Evolutionary conservation across 1,140 invertebrate species (phyloP), one percentile per base, ranked within the genome.

Genomic region (Macrostomum lignano): DNA sequence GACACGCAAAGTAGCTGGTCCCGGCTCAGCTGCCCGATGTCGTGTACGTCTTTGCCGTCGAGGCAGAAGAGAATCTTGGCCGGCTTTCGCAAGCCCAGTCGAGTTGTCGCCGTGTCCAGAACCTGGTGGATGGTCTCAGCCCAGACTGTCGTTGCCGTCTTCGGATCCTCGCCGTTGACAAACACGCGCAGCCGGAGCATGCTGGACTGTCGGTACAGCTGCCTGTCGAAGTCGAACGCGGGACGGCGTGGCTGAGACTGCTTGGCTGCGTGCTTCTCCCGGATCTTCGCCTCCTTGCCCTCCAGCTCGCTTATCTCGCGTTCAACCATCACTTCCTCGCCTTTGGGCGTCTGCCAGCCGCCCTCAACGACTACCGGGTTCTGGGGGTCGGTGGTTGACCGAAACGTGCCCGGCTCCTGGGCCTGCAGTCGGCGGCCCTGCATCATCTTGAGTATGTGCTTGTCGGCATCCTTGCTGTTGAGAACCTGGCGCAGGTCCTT

Each of bases 371-470:
- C 38, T 3, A 58, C 51, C 3, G 55, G 55, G 15, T 49, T 42
- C 15, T 40, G 37, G 21, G 40, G 42, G 36, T 45, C 49, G 17
- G 45, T 40, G 1, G 51, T 55, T 4, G 46, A 35, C 14, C 41
- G 36, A 35, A 48, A 51, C 21, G 45, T 40, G 3, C 51, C 52
- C n/a, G 53, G 51, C 10, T 43, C 44, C 42, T 44, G 37, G 29
- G 46, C 44, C 11, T 51, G 45, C 3, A 48, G 37, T 29, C 53
- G 38, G 6, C 52, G 40, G 29, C 46, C 55, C 42, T 52, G 50
- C 51, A 58, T 52, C 39, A 49, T 47, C 22, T 54, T 36, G 9
- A 58, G 43, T 5, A 51, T 40, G 36, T 56, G 53, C 40, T 56
- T 55, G 39, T 58, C n/a, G n/a, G n/a, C n/a, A n/a, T n/a, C n/a